Percentiles rank a stretch among this genome's conserved stretches.
phyloP scores from a whole-genome alignment of 2,113 vertebrate genomes.

The Mixornis gularis region DNA sequence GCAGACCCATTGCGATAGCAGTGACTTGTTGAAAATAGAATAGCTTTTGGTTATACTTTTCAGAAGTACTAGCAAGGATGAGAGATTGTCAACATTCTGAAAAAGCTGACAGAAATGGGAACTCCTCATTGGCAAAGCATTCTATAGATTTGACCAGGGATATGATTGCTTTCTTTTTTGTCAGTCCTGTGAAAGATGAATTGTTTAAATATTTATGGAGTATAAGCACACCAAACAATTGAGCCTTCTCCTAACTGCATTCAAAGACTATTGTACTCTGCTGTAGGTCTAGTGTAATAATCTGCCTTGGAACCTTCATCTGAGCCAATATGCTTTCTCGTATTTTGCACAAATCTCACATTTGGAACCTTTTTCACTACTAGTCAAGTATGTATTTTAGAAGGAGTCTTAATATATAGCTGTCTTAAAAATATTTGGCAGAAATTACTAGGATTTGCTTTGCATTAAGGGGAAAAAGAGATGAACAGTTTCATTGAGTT shows the following conservation, averaged over 20 bases:
- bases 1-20: neutral
- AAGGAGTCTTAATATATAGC: neutral
- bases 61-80: neutral
- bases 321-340: neutral
- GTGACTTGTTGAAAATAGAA: neutral
- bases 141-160: neutral
- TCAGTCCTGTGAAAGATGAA: neutral
- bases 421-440: neutral
- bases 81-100: neutral
- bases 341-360: neutral
- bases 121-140: neutral
- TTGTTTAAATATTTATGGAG: neutral
- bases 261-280: rapidly evolving
- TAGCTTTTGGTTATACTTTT: neutral
- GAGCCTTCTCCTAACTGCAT: neutral
- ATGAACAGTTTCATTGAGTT: neutral
- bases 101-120: neutral
- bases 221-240: neutral
- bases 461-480: neutral
- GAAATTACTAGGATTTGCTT: neutral
- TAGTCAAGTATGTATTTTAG: neutral
- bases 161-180: neutral
- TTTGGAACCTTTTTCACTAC: neutral
- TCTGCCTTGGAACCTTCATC: neutral
- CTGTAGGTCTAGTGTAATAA: neutral